These are phyloP conservation scores for Tautogolabrus adspersus DNA, from an alignment of 2,113 vertebrate genomes.

Conservation along the genomic window DNA sequence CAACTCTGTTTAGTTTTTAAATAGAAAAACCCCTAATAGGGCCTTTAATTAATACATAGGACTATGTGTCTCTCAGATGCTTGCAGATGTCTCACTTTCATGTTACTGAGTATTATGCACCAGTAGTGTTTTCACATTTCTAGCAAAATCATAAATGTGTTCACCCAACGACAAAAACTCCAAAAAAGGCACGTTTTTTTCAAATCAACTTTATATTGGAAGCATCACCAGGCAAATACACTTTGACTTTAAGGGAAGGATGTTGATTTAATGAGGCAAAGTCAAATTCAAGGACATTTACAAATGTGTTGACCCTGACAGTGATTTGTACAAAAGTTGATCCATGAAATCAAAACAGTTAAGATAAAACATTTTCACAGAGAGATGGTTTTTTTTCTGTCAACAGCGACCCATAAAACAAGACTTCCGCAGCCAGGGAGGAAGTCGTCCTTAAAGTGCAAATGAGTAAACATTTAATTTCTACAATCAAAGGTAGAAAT, in stretches of 20 bases:
- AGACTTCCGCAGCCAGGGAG: constrained; percentile 37
- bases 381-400: constrained; percentile 22
- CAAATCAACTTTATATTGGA: constrained; percentile 64
- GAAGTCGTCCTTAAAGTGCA: constrained; percentile 66
- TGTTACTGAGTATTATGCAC: too few relatives aligned
- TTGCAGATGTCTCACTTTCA: too few relatives aligned
- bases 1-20: too few relatives aligned
- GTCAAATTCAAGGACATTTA: constrained; percentile 1
- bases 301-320: neutral
- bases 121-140: neutral
- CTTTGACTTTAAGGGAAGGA: constrained; percentile 33
- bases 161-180: neutral
- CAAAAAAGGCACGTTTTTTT: constrained; percentile 9
- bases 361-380: neutral
- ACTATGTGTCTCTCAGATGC: too few relatives aligned
- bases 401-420: constrained; percentile 41
- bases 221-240: constrained; percentile 57
- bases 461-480: constrained; percentile 70
- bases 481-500: constrained; percentile 67
- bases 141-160: too few relatives aligned
- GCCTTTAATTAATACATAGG: too few relatives aligned
- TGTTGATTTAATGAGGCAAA: neutral
- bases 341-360: constrained; percentile 3
- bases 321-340: neutral
- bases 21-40: too few relatives aligned